A percentile compares a stretch with the other conserved stretches of the same genome.
Conservation (phyloP, 2,797 vertebrate species). For the Rallus crepitans region DNA sequence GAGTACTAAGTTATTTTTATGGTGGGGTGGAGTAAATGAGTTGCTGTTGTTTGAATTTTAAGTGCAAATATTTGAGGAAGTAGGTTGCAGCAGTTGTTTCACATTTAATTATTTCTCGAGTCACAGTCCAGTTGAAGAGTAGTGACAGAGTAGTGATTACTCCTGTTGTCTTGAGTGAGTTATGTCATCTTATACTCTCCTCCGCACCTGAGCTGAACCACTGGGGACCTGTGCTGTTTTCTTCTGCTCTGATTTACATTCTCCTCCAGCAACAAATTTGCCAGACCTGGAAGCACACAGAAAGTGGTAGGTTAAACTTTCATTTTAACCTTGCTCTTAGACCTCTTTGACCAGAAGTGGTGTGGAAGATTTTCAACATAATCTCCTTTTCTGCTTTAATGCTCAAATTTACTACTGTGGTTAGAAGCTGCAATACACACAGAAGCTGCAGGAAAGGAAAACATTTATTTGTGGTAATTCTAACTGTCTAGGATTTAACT, state of each 20-base stretch:
- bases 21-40: not conserved
- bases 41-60: not conserved
- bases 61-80: conserved; percentile 66
- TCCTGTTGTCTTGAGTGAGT: not conserved
- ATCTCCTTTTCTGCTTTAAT: not conserved
- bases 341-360: not conserved
- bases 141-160: not conserved
- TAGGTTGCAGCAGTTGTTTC: conserved; percentile 41
- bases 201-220: conserved; percentile 15
- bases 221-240: not conserved
- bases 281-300: conserved; percentile 27
- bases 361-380: not conserved
- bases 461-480: not conserved
- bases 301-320: conserved; percentile 74
- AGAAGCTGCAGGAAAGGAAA: not conserved
- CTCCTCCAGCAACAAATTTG: not conserved
- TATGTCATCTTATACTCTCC: not conserved
- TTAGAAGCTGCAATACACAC: not conserved
- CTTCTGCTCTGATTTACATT: not conserved
- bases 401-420: not conserved
- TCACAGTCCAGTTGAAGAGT: not conserved
- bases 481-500: not conserved
- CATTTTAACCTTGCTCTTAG: not conserved
- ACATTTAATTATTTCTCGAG: conserved; percentile 24
- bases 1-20: not conserved